Evolutionary conservation across 2,113 vertebrate genomes (phyloP).

Genomic region (Erpornis zantholeuca): DNA sequence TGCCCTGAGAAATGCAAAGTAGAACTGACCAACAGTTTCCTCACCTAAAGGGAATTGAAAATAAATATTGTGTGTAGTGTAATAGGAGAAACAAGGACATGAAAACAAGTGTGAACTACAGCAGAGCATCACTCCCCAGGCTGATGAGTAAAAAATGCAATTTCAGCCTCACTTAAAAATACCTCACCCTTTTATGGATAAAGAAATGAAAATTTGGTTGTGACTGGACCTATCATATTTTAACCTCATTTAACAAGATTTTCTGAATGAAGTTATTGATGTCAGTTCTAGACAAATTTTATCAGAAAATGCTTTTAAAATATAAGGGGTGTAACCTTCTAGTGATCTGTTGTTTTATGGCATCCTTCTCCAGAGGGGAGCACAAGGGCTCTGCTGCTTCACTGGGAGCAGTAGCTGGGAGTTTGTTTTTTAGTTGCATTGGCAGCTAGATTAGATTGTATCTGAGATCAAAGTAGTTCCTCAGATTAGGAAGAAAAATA

Average conservation of each 20-base stretch:
- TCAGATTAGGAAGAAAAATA: background rate
- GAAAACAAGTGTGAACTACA: background rate
- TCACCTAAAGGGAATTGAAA: background rate
- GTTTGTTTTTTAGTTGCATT: background rate
- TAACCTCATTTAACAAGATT: background rate
- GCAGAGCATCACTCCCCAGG: background rate
- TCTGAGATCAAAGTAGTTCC: background rate
- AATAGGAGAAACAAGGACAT: background rate
- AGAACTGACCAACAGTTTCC: background rate
- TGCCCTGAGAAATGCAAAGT: background rate
- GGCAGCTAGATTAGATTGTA: background rate
- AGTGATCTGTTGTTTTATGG: background rate
- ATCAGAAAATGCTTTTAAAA: background rate
- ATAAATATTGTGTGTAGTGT: background rate
- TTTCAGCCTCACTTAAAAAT: background rate
- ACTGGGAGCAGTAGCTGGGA: background rate
- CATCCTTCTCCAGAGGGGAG: background rate
- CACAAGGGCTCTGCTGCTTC: background rate
- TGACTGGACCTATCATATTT: background rate
- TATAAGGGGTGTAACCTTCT: background rate
- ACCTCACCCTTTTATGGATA: background rate
- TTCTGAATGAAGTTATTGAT: background rate
- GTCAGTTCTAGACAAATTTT: background rate
- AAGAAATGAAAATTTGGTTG: background rate
- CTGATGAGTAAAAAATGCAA: background rate